A percentile compares a stretch with the other conserved stretches of the same genome.
Conservation (phyloP, 2,888 invertebrate species). For the Drosophila prostipennis region DNA sequence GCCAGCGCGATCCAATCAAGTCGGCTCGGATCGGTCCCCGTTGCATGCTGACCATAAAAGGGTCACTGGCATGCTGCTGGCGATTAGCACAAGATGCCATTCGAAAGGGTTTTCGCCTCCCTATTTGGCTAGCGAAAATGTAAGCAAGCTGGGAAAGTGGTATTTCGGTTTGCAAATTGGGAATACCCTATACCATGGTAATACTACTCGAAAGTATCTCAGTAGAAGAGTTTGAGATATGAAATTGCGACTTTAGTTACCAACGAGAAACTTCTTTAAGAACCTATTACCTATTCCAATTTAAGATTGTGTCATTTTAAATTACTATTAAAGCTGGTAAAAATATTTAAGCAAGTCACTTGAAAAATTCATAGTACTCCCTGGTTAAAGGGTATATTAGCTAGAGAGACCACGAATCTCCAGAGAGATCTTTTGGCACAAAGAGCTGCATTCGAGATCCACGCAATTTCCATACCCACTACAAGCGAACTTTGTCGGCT, state of each 20-base stretch:
- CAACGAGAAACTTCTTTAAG: too few species aligned
- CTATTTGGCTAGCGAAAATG: slow-evolving; percentile 29
- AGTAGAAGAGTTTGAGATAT: too few species aligned
- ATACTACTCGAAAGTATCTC: too few species aligned
- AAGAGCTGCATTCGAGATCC: slow-evolving; percentile 14
- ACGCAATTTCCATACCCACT: slow-evolving; percentile 37
- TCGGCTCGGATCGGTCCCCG: slow-evolving; percentile 13
- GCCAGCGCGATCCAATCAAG: slow-evolving; percentile 35
- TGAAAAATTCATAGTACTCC: background rate
- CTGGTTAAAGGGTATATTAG: background rate
- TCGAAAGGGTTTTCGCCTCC: slow-evolving; percentile 36
- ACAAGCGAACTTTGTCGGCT: slow-evolving; percentile 33
- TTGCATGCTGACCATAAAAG: slow-evolving; percentile 41
- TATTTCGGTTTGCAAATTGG: background rate
- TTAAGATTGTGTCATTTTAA: background rate
- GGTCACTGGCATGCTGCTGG: slow-evolving; percentile 42
- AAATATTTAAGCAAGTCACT: too few species aligned
- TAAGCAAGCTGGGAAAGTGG: slow-evolving; percentile 8
- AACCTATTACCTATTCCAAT: too few species aligned
- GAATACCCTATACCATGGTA: slow-evolving; percentile 2
- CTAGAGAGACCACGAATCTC: slow-evolving; percentile 7
- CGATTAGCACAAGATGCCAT: slow-evolving; percentile 43
- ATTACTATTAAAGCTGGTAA: background rate
- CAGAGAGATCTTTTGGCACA: slow-evolving; percentile 28
- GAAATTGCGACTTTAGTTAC: background rate